phyloP scores from a whole-genome alignment of 2,797 vertebrate species.

The Rhinoraja longicauda region DNA sequence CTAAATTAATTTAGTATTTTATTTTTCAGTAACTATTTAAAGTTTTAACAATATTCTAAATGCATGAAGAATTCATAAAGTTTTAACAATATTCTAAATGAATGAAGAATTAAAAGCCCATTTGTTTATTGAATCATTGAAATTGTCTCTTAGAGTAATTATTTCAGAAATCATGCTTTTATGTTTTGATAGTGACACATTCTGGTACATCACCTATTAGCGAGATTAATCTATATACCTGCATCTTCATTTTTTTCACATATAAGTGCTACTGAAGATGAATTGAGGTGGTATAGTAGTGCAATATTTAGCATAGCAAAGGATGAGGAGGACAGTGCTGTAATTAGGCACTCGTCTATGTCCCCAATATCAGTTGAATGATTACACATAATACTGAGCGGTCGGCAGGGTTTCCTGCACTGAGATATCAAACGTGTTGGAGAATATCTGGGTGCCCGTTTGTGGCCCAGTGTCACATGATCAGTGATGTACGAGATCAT shows the following conservation, averaged over 20 bases:
- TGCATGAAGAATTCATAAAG: background rate
- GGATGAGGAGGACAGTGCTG: background rate
- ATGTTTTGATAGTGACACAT: background rate
- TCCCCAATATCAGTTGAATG: background rate
- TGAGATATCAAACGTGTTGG: too few species aligned
- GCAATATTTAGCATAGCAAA: background rate
- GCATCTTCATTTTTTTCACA: background rate
- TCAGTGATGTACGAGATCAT: too few species aligned
- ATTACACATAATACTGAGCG: background rate
- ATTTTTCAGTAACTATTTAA: background rate
- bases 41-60: background rate
- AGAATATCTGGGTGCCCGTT: too few species aligned
- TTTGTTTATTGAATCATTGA: background rate
- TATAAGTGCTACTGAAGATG: background rate
- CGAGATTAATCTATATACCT: background rate
- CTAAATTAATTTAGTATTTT: background rate
- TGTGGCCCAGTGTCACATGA: too few species aligned
- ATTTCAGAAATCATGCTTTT: background rate
- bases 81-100: background rate
- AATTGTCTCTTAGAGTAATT: background rate
- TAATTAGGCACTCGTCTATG: too few species aligned
- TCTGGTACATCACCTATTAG: background rate
- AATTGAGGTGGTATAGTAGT: background rate
- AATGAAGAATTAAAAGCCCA: background rate
- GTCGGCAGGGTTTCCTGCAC: background rate